phyloP scores from a whole-genome alignment of 2,888 invertebrate species.

The Drosophila gaucha region DNA sequence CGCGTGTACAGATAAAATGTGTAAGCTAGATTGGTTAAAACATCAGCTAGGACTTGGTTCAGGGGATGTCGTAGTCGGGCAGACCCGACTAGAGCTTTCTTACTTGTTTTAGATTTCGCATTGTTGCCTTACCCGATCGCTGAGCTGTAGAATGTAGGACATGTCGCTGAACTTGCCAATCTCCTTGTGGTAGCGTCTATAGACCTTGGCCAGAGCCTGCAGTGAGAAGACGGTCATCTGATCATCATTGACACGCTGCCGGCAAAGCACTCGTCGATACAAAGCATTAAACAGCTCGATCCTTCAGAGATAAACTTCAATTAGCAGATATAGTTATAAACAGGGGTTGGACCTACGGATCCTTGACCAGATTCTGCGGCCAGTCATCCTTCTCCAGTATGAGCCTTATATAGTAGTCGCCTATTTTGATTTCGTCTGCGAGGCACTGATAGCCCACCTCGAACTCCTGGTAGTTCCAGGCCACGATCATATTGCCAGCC shows the following conservation, averaged over 20 bases:
- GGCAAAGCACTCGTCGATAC: constrained; percentile 98
- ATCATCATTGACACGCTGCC: constrained; percentile 89
- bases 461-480: constrained; percentile 99
- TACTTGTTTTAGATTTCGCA: too few relatives aligned
- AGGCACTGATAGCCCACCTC: constrained; percentile 97
- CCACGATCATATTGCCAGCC: constrained; percentile 91
- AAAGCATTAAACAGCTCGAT: constrained; percentile 99
- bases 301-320: constrained; percentile 85
- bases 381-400: constrained; percentile 95
- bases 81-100: too few relatives aligned
- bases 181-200: constrained; percentile 97
- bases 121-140: constrained; percentile 90
- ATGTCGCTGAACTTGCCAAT: constrained; percentile 99
- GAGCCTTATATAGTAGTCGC: constrained; percentile 98
- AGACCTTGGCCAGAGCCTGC: constrained; percentile 99
- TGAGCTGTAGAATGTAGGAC: constrained; percentile 97
- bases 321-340: background rate
- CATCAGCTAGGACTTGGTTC: too few relatives aligned
- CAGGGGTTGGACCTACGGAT: constrained; percentile 88
- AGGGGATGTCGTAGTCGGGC: too few relatives aligned
- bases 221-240: constrained; percentile 99
- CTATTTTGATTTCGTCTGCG: constrained; percentile 98
- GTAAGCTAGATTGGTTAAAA: too few relatives aligned
- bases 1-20: too few relatives aligned
- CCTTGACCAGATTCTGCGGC: constrained; percentile 93